A percentile compares a stretch with the other conserved stretches of the same genome.
phyloP scores from a whole-genome alignment of 2,113 vertebrate genomes.

The Calypte anna region DNA sequence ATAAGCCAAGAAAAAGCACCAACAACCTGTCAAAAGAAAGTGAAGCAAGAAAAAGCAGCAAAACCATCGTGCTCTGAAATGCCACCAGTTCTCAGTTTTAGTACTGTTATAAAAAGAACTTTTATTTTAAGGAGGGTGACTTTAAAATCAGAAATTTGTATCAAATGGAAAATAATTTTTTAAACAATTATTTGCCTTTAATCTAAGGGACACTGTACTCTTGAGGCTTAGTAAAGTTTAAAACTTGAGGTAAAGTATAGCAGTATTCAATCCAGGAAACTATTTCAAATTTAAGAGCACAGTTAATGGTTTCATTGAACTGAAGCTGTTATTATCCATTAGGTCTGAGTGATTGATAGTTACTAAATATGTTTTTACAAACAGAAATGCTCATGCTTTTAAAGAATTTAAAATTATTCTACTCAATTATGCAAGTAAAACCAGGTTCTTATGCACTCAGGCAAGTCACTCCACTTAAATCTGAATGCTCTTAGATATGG shows the following conservation, averaged over 20 bases:
- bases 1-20: neutral
- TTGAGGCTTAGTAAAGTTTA: neutral
- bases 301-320: neutral
- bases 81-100: neutral
- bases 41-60: neutral
- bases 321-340: neutral
- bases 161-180: neutral
- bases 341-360: neutral
- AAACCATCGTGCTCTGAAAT: neutral
- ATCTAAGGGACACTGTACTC: neutral
- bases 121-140: neutral
- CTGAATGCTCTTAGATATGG: neutral
- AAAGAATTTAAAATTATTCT: neutral
- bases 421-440: neutral
- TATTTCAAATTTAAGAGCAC: neutral
- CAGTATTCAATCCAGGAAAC: neutral
- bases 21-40: neutral
- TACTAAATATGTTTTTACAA: neutral
- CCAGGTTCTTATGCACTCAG: neutral
- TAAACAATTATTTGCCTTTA: neutral
- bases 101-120: neutral
- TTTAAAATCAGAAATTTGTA: neutral
- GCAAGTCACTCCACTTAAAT: neutral
- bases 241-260: neutral
- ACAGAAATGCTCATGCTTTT: neutral